phyloP scores from a whole-genome alignment of 2,888 invertebrate genomes.

The Platerodrilus igneus region DNA sequence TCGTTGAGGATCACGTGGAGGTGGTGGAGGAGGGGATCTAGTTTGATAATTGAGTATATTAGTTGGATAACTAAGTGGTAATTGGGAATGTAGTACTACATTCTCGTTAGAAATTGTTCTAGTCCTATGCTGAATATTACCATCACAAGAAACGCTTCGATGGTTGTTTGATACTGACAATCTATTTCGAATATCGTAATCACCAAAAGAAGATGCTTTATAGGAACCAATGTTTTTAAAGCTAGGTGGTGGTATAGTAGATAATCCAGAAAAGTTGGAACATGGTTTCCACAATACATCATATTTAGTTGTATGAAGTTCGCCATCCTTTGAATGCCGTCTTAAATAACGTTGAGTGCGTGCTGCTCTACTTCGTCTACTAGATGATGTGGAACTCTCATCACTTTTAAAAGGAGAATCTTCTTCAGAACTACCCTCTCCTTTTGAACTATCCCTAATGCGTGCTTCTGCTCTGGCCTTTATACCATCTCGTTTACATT shows the following conservation, averaged over 20 bases:
- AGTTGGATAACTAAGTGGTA: conserved; percentile 30
- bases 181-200: conserved; percentile 9
- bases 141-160: conserved; percentile 44
- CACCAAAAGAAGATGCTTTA: conserved; percentile 30
- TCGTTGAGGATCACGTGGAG: conserved; percentile 66
- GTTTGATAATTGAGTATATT: conserved; percentile 2
- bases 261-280: conserved; percentile 39
- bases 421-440: conserved; percentile 67
- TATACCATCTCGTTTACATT: conserved; percentile 56
- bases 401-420: conserved; percentile 68
- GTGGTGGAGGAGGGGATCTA: conserved; percentile 74
- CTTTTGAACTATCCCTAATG: conserved; percentile 55
- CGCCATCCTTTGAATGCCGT: conserved; percentile 67
- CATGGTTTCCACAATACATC: neutral
- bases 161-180: conserved; percentile 26
- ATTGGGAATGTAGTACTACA: conserved; percentile 38
- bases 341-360: conserved; percentile 77
- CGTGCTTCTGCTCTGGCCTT: conserved; percentile 66
- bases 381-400: conserved; percentile 61
- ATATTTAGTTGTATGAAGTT: conserved; percentile 41
- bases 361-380: conserved; percentile 64
- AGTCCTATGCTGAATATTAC: conserved; percentile 40
- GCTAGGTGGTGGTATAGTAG: conserved; percentile 46
- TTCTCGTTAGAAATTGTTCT: conserved; percentile 33
- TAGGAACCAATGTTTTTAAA: conserved; percentile 38